Evolutionary conservation across 2,113 vertebrate genomes (phyloP).

Genomic region (Macrotus californicus): DNA sequence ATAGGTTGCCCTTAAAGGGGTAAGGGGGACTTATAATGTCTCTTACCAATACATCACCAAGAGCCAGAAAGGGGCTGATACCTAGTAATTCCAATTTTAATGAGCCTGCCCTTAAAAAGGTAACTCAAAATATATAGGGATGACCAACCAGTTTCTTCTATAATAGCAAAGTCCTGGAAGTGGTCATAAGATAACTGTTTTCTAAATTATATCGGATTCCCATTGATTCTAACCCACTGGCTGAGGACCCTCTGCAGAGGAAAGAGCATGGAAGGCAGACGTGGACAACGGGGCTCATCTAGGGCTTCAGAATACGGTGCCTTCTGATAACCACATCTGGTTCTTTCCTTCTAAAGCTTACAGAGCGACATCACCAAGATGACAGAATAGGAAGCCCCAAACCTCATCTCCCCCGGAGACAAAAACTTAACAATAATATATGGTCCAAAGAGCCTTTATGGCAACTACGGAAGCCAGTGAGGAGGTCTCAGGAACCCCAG

Average conservation of each 20-base stretch:
- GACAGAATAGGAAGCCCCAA: background rate
- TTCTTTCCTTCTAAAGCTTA: background rate
- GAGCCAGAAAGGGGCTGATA: background rate
- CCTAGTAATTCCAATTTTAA: background rate
- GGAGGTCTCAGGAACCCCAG: background rate
- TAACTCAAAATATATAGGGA: background rate
- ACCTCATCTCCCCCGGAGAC: background rate
- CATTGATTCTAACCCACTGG: constrained; percentile 68
- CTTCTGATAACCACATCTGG: constrained; percentile 78
- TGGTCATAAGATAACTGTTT: background rate
- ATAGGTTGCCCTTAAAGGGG: background rate
- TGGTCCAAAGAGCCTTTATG: background rate
- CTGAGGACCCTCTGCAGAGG: constrained; percentile 56
- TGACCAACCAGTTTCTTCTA: background rate
- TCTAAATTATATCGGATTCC: background rate
- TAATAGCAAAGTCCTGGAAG: background rate
- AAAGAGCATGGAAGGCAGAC: constrained; percentile 81
- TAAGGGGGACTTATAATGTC: background rate
- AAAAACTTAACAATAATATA: background rate
- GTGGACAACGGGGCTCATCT: constrained; percentile 93
- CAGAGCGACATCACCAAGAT: background rate
- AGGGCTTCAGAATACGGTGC: constrained; percentile 91
- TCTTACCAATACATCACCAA: background rate
- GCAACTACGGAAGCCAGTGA: background rate
- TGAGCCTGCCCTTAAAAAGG: background rate